Conservation (phyloP, 1,140 invertebrate genomes). For the Spodoptera frugiperda region DNA sequence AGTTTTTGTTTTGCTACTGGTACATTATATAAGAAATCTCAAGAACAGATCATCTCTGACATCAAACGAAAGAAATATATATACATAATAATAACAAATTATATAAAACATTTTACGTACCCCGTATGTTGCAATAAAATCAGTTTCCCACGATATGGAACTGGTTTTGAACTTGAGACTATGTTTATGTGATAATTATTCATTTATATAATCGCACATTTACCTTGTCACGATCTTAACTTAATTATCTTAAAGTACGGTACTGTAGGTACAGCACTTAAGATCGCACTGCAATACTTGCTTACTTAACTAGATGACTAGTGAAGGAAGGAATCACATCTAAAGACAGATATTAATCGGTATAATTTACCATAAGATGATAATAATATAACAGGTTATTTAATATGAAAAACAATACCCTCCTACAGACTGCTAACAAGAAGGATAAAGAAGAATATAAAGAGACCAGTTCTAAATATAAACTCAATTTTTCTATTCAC, state of each 20-base stretch:
- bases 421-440: no score
- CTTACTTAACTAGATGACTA: neutral
- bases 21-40: no score
- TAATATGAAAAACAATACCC: no score
- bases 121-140: constrained; percentile 20
- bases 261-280: neutral
- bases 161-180: constrained; percentile 41
- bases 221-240: constrained; percentile 44
- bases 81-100: constrained; percentile 14
- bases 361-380: no score
- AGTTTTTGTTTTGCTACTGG: no score
- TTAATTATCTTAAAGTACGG: constrained; percentile 28
- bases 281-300: neutral
- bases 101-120: neutral
- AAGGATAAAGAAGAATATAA: no score
- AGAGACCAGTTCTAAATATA: no score
- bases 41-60: no score
- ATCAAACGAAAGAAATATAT: neutral
- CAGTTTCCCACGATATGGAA: constrained; percentile 42
- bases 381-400: no score
- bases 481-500: no score
- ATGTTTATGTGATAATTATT: constrained; percentile 44
- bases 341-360: no score
- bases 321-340: neutral
- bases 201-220: constrained; percentile 25